A percentile compares a stretch with the other conserved stretches of the same genome.
Conservation (phyloP, 2,113 vertebrate species). For the Daboia siamensis region DNA sequence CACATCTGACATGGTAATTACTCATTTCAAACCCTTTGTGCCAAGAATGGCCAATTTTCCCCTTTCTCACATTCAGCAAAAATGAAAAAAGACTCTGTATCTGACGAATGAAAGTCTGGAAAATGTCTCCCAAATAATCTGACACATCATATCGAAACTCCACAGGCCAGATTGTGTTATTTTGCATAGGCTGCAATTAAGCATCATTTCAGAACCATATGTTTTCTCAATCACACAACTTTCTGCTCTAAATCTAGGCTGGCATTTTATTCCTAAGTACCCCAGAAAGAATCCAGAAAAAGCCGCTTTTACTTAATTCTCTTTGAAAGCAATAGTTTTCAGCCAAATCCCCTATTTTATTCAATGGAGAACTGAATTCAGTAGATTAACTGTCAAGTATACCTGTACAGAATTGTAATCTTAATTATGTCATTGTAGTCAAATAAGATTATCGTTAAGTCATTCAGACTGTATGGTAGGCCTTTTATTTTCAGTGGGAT, state of each 20-base stretch:
- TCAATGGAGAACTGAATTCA: not conserved
- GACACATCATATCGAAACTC: not conserved
- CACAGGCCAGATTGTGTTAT: not conserved
- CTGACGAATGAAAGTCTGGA: constrained; percentile 15
- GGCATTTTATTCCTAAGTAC: not conserved
- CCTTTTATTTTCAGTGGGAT: not conserved
- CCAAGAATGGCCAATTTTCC: not conserved
- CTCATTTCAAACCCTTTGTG: constrained; percentile 10
- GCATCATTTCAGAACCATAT: not conserved
- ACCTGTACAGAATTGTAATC: not conserved
- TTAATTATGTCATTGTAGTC: not conserved
- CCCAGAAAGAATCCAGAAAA: not conserved
- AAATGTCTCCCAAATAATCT: not conserved
- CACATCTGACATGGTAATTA: not conserved
- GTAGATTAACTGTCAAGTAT: not conserved
- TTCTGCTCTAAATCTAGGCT: not conserved
- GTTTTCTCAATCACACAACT: not conserved
- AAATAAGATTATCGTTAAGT: not conserved
- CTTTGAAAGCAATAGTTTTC: not conserved
- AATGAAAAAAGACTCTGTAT: constrained; percentile 12
- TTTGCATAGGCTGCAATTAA: constrained; percentile 8
- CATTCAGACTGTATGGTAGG: not conserved
- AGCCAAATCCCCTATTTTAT: not conserved
- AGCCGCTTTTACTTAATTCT: not conserved
- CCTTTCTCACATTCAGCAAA: constrained; percentile 19